Conservation (phyloP, 2,113 vertebrate genomes). For the Anolis carolinensis region DNA sequence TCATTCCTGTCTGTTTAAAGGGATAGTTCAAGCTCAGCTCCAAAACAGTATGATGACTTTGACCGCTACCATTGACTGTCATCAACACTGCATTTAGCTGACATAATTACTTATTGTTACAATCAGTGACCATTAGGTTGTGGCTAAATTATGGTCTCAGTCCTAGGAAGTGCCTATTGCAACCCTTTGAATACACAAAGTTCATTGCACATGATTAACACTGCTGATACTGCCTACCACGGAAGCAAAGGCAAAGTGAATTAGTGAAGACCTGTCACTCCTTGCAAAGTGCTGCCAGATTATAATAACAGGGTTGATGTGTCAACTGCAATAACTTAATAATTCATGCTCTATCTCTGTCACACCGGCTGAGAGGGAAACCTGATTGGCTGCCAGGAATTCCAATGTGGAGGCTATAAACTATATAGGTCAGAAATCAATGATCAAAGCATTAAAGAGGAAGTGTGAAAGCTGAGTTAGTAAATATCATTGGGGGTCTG, state of each 20-base stretch:
- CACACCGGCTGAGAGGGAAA: slow-evolving; percentile 63
- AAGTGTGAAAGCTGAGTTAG: not conserved
- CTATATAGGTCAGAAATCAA: slow-evolving; percentile 55
- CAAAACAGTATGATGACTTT: slow-evolving; percentile 70
- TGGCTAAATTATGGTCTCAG: slow-evolving; percentile 76
- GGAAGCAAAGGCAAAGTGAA: slow-evolving; percentile 70
- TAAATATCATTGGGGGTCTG: too few species aligned
- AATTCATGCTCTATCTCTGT: slow-evolving; percentile 64
- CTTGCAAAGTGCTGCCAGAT: slow-evolving; percentile 70
- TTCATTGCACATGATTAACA: slow-evolving; percentile 77
- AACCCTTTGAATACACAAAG: slow-evolving; percentile 74
- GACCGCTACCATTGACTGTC: slow-evolving; percentile 69
- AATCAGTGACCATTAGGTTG: slow-evolving; percentile 75
- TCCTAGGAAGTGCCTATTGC: slow-evolving; percentile 76
- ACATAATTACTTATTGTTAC: slow-evolving; percentile 76
- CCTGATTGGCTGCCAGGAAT: slow-evolving; percentile 53
- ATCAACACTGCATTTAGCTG: slow-evolving; percentile 75
- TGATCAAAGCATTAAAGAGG: not conserved
- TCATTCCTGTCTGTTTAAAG: slow-evolving; percentile 58
- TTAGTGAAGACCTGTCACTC: slow-evolving; percentile 73
- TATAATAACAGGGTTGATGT: slow-evolving; percentile 63
- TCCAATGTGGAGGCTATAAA: slow-evolving; percentile 38
- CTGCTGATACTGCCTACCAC: slow-evolving; percentile 55
- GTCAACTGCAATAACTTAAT: slow-evolving; percentile 66
- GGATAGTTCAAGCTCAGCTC: slow-evolving; percentile 65